Evolutionary conservation across 1,140 invertebrate species (phyloP), one percentile per base, ranked within the genome.

Genomic region (Mactra quadrangularis): DNA sequence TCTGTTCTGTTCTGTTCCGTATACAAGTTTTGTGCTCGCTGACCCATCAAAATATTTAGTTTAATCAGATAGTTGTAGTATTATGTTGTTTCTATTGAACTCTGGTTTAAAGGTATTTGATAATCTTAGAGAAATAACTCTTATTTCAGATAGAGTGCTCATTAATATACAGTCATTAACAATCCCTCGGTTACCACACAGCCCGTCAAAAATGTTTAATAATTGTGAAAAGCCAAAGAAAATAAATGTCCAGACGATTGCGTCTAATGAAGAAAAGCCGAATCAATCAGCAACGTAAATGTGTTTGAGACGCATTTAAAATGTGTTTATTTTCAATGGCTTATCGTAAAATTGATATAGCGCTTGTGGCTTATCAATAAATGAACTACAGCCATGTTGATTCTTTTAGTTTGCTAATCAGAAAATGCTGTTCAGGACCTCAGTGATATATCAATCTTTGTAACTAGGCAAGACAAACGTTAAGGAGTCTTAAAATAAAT

Each of bases 271-370:
- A 81, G 33, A 35, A 9, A 29, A 22, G 25, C 9, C 38, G 55
- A 71, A 81, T 81, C 77, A 81, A 81, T 81, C 77, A 81, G 66
- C 35, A n/a, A 38, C 59, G 47, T 50, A 81, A 81, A 81, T 81
- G 77, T 81, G 77, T 81, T 81, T 81, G 77, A 57, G 68, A 81
- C 60, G 60, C 60, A 81, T 81, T 81, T 81, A 81, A 81, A 81
- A 81, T 81, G 77, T 81, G 77, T 81, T 81, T 81, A 81, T 81
- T 81, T 81, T 71, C 64, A 81, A 81, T 55, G 77, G 35, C 52
- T 60, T 81, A 81, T 81, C 77, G 53, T 15, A 6, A 11, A n/a
- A 1, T 35, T 13, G 77, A 81, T 71, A 81, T 22, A 25, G 19
- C 50, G 31, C 15, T 81, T 71, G 77, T 81, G 31, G 55, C 64